Evolutionary conservation across 2,888 invertebrate species (phyloP), one percentile per base, ranked within the genome.

Genomic region (Acleris emargana): DNA sequence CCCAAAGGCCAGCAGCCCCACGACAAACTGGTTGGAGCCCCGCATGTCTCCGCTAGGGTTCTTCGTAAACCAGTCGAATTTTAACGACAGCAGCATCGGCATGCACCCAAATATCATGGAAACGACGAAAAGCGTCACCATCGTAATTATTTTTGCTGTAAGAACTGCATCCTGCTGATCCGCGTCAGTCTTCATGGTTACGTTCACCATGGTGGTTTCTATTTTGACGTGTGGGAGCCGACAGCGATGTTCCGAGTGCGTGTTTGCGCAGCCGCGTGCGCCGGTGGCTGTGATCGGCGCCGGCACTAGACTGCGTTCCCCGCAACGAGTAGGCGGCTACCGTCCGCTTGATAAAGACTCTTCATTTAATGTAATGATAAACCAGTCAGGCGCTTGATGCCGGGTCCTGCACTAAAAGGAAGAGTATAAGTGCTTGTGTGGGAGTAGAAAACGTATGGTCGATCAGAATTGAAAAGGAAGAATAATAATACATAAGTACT

Each of bases 71-170:
- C 95, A 95, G 71, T 94, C 93, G 71, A 94, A 94, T 83, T 94
- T 95, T 62, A 93, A 89, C 43, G 95, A 94, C 60, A 97, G 87
- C 72, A 95, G 87, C 73, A 97, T 93, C 0, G 98, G 97, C 54
- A 97, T 79, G 60, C 95, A 93, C 11, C 98, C 98, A 67, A 96
- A 94, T 3, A 94, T 72, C 79, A 96, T 94, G 7, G 97, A 97
- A n/a, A 96, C 94, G 49, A 88, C 78, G 76, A 97, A 96, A 17
- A 98, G 93, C 62, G 95, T 94, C 58, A 94, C 90, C 95, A 98
- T 96, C 0, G 97, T 96, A 13, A 96, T 94, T 20, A 95, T 92
- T 90, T 98, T 98, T 13, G 97, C 96, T 20, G 93, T 82, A 45
- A 96, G 82, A n/a, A 94, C 89, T 20, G 87, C 88, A 18, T 86